Conservation (phyloP, 92 coral and sea anemone species). For the Bergia puertoricense region DNA sequence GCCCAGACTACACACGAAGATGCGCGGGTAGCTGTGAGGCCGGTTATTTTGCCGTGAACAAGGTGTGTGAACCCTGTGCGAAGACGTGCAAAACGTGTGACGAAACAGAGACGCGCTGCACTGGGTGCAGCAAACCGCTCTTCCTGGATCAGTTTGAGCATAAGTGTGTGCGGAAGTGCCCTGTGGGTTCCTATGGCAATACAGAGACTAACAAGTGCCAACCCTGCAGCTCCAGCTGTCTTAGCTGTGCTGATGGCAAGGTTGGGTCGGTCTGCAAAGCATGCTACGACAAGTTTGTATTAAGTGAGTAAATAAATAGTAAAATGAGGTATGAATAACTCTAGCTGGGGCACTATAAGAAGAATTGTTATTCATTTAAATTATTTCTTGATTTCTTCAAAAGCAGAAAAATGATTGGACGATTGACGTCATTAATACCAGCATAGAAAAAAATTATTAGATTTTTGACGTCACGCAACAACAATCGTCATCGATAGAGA, state of each 20-base stretch:
- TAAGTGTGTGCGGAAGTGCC: slow-evolving; percentile 67
- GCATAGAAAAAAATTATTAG: too few relatives aligned
- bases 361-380: neutral
- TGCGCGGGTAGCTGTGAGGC: slow-evolving; percentile 59
- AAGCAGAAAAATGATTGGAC: too few relatives aligned
- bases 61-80: slow-evolving; percentile 59
- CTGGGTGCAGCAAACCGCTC: slow-evolving; percentile 46
- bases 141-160: slow-evolving; percentile 40
- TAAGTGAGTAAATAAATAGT: slow-evolving; percentile 59
- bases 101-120: slow-evolving; percentile 49
- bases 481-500: too few relatives aligned
- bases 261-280: slow-evolving; percentile 65
- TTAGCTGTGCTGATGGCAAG: slow-evolving; percentile 70
- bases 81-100: slow-evolving; percentile 51
- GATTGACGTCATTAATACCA: too few relatives aligned
- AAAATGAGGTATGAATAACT: neutral
- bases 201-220: slow-evolving; percentile 52
- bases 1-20: slow-evolving; percentile 76
- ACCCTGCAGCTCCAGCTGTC: slow-evolving; percentile 61
- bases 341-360: neutral
- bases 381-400: too few relatives aligned
- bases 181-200: slow-evolving; percentile 72
- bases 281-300: slow-evolving; percentile 56
- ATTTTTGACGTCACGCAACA: too few relatives aligned
- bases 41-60: slow-evolving; percentile 57